A percentile compares a stretch with the other conserved stretches of the same genome.
phyloP scores from a whole-genome alignment of 1,140 invertebrate genomes.

The Ceratina calcarata region DNA sequence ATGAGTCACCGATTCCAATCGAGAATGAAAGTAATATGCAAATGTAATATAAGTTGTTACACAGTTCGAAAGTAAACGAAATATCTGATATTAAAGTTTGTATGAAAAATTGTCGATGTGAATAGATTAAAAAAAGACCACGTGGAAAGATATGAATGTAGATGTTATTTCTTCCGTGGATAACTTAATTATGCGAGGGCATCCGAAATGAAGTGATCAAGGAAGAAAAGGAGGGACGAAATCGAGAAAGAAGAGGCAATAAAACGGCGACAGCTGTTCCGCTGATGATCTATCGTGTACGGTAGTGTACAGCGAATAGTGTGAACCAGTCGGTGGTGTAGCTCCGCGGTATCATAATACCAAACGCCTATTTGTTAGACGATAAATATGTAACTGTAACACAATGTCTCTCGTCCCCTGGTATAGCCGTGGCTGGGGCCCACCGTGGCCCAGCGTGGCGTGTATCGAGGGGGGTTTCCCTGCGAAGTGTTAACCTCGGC shows the following conservation, averaged over 20 bases:
- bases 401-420: slow-evolving; percentile 68
- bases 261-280: slow-evolving; percentile 68
- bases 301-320: slow-evolving; percentile 1
- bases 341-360: slow-evolving; percentile 78
- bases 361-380: slow-evolving; percentile 79
- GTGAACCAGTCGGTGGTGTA: slow-evolving; percentile 65
- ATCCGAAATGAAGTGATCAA: neutral
- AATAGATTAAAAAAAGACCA: neutral
- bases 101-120: no score
- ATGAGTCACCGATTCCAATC: slow-evolving; percentile 9
- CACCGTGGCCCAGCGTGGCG: slow-evolving; percentile 27
- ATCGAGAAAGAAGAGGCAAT: slow-evolving; percentile 46
- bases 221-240: neutral
- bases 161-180: neutral
- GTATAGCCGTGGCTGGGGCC: neutral
- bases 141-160: no score
- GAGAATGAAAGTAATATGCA: no score
- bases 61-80: no score
- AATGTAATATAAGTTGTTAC: no score
- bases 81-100: no score
- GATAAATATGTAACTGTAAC: slow-evolving; percentile 80
- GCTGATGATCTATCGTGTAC: slow-evolving; percentile 30
- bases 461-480: slow-evolving; percentile 17
- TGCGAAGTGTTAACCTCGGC: slow-evolving; percentile 28
- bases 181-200: neutral